Evolutionary conservation across 2,888 invertebrate genomes (phyloP), one percentile per base, ranked within the genome.

Genomic region (Synanthedon tipuliformis): DNA sequence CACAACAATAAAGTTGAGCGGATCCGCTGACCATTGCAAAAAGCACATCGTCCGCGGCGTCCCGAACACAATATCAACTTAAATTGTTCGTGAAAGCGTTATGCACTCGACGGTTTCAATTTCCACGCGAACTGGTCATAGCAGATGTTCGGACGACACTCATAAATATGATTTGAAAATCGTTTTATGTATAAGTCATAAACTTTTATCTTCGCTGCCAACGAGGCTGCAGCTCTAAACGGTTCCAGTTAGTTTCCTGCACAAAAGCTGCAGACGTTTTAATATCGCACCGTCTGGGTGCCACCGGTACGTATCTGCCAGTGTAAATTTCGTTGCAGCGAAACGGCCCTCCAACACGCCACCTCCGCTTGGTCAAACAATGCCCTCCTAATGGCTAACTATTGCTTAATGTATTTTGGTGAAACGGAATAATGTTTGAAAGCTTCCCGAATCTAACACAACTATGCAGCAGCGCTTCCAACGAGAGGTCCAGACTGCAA

Each of bases 81-180:
- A 83, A 84, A 87, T 83, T 81, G 85, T 83, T 81, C 83, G 83
- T 82, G 77, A 85, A 79, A 79, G 73, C 77, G 75, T 78, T 78
- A 83, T 84, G 81, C 78, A 81, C 81, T 76, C 72, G 69, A 78
- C 75, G 77, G 81, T 86, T 85, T 86, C 87, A 85, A 87, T 85
- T 82, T 83, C 78, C 77, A 72, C 76, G 81, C 75, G 75, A 82
- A 81, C 81, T 75, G 71, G 74, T 84, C 74, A 73, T 75, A 74
- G 77, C 81, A 84, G 78, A 82, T 86, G 84, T 81, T 81, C 73
- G 69, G 75, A 75, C 69, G 77, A 76, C 75, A 74, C 75, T 77
- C 80, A 75, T 85, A 87, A 87, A 85, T 86, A 86, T 86, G 81
- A 87, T 85, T 86, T 84, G 81, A 85, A 81, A 85, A 86, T 85